Base-by-base conservation (phyloP, 2,888 invertebrate species). In the Hecatera dysodea region DNA sequence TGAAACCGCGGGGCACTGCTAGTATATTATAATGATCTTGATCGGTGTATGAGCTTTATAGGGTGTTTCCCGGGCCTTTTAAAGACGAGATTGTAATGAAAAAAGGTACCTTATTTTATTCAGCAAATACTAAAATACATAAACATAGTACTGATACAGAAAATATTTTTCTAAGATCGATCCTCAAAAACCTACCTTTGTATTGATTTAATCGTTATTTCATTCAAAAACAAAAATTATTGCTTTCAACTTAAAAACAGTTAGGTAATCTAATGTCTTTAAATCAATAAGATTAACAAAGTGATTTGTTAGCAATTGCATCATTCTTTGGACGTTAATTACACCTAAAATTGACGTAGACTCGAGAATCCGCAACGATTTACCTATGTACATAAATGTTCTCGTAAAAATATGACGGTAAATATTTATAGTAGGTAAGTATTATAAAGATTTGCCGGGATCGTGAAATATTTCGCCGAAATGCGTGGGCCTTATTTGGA, bases 331-430 rank as follows among this genome's bases (percentile, higher is more conserved):
- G 15, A 4, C 11, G 36, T 56, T 50, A 67, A 80, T 78, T 66
- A 67, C 63, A 15, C 24, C 42, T 29, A 67, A 78, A 73, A 73
- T 78, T 80, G 65, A 57, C 53, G 55, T 48, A 52, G 52, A 78
- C 69, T 66, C 65, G 72, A n/a, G 33, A 63, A 44, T 50, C 36
- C 59, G 17, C 33, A 48, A 75, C 70, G 72, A 76, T 70, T 82
- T 57, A 60, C 72, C 67, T 59, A 56, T 78, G 50, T 24, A 19
- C 22, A 15, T n/a, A 33, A 44, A n/a, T n/a, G n/a, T n/a, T n/a
- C n/a, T n/a, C n/a, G n/a, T n/a, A n/a, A n/a, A n/a, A 82, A 39
- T 69, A 52, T 46, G 29, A 19, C 33, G 42, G 52, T 15, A 39
- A 12, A 55, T 53, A 29, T 62, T 57, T 46, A 66, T 50, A 46